These are phyloP conservation scores for Adelges cooleyi DNA, from an alignment of 1,140 invertebrate species.

Conservation along the genomic window DNA sequence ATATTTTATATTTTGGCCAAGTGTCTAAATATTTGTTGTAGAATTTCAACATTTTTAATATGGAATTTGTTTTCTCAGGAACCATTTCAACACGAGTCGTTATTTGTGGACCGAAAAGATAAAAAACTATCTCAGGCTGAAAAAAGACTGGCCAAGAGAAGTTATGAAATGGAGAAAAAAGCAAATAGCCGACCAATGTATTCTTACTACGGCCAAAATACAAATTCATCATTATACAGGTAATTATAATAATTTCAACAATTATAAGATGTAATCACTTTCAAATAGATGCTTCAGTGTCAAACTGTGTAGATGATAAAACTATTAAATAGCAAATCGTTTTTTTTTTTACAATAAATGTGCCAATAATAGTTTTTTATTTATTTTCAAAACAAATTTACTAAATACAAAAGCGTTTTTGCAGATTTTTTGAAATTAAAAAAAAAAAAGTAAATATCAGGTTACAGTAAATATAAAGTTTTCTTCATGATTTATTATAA, in stretches of 20 bases:
- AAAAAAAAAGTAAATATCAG: no score
- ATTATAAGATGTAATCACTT: no score
- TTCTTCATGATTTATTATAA: neutral
- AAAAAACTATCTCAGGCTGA: conserved; percentile 90
- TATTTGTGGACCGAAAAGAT: conserved; percentile 90
- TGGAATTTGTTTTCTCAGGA: conserved; percentile 41
- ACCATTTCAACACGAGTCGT: conserved; percentile 93
- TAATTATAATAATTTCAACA: conserved; percentile 24
- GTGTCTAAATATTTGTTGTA: neutral
- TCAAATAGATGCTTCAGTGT: no score
- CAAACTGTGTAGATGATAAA: no score
- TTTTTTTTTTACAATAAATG: no score
- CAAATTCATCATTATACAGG: conserved; percentile 34
- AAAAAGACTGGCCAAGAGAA: conserved; percentile 81
- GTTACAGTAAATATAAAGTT: no score
- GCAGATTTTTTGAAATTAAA: no score
- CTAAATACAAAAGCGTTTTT: no score
- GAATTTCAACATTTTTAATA: neutral
- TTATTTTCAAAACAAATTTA: no score
- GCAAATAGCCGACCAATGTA: conserved; percentile 42
- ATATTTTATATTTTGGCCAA: no score
- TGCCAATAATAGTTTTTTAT: no score
- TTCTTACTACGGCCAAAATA: conserved; percentile 24
- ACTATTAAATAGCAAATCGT: no score
- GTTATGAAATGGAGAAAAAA: conserved; percentile 89